phyloP scores from a whole-genome alignment of 2,113 vertebrate genomes.

The Lynx canadensis region DNA sequence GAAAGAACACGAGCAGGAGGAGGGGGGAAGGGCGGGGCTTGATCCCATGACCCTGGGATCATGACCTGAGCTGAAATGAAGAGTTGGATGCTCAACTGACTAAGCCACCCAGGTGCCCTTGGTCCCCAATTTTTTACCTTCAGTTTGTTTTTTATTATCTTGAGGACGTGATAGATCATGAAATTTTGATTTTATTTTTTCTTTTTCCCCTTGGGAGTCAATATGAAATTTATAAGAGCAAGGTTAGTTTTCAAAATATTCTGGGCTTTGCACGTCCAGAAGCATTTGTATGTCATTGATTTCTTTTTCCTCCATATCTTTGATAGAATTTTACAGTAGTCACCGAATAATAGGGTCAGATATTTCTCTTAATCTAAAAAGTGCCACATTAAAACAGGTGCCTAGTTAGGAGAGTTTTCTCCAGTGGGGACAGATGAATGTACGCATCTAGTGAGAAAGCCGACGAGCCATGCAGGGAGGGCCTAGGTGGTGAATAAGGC shows the following conservation, averaged over 20 bases:
- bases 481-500: background rate
- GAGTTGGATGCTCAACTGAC: too few relatives aligned
- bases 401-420: background rate
- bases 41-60: too few relatives aligned
- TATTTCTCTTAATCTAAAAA: slow-evolving; percentile 4
- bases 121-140: background rate
- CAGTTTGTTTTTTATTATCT: slow-evolving; percentile 52
- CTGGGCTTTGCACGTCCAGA: background rate
- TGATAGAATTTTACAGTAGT: background rate
- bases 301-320: background rate
- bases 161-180: slow-evolving; percentile 22
- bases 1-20: too few relatives aligned
- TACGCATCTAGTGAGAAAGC: background rate
- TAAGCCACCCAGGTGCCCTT: too few relatives aligned
- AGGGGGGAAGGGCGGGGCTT: too few relatives aligned
- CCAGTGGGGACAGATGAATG: background rate
- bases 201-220: background rate
- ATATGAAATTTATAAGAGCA: slow-evolving; percentile 46
- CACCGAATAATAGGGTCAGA: background rate
- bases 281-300: background rate
- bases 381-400: background rate
- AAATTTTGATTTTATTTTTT: background rate
- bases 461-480: background rate
- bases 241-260: slow-evolving; percentile 33
- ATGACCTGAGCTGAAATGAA: too few relatives aligned